These are phyloP conservation scores for Chironomus striatipennis DNA, from an alignment of 1,140 invertebrate genomes.

Conservation along the genomic window DNA sequence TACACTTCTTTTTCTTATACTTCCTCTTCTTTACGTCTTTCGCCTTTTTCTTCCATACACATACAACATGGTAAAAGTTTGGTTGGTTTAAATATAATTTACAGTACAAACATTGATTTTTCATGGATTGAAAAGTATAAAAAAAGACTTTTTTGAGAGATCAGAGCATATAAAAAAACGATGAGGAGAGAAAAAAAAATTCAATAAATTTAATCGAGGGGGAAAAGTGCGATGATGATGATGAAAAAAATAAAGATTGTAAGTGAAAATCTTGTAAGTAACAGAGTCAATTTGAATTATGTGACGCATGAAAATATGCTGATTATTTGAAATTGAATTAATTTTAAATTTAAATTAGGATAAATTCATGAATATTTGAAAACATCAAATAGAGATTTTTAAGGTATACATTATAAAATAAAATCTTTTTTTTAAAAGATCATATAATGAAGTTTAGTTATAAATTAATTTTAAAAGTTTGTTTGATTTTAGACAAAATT, in stretches of 20 bases:
- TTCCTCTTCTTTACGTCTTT: background rate
- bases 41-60: background rate
- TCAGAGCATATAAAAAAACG: too few relatives aligned
- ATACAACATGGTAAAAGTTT: background rate
- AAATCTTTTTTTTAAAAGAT: too few relatives aligned
- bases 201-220: conserved; percentile 17
- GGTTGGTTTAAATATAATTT: conserved; percentile 21
- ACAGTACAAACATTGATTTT: conserved; percentile 22
- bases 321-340: too few relatives aligned
- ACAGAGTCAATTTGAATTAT: too few relatives aligned
- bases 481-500: too few relatives aligned
- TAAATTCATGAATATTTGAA: too few relatives aligned
- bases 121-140: conserved; percentile 21
- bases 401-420: too few relatives aligned
- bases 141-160: background rate
- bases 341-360: too few relatives aligned
- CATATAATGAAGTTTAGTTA: too few relatives aligned
- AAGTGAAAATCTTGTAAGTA: background rate
- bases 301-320: too few relatives aligned
- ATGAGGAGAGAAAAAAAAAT: background rate
- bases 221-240: background rate
- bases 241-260: background rate
- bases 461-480: too few relatives aligned
- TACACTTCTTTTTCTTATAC: background rate
- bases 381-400: too few relatives aligned